Evolutionary conservation across 2,113 vertebrate species (phyloP), one percentile per base, ranked within the genome.

Genomic region (Ceratotherium simum): DNA sequence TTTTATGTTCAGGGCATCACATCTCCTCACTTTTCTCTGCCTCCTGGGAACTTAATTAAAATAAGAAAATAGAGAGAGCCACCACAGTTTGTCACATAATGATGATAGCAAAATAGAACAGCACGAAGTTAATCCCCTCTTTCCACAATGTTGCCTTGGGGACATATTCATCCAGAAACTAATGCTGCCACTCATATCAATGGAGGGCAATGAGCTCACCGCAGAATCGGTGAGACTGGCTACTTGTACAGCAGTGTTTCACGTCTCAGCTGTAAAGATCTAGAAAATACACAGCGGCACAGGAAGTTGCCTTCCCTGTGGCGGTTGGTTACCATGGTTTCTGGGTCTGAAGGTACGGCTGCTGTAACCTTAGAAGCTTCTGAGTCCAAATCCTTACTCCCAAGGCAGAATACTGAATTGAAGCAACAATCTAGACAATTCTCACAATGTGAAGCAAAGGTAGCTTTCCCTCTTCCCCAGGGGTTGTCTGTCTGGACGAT

Each of bases 311-410:
- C 81, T 88, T 78, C 46, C 12, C 62, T 31, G 64, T 60, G 39
- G 64, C 39, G 0, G 2, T 31, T 36, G 2, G 97, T 98, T 98
- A 67, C 97, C 94, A 97, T 97, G 96, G 96, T 97, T 98, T 97
- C 95, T 46, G 84, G 23, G 90, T 92, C 39, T 75, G 23, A 79
- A 94, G 83, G 87, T 92, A 97, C 75, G 58, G 8, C 21, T 13
- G 2, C 9, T 70, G 17, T 51, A 70, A 84, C 18, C 31, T 88
- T 27, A 85, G 48, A 76, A 36, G 4, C 39, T 81, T 97, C 72
- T 31, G 65, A 78, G 51, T 89, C 48, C 65, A 84, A 39, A 67
- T 36, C 60, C 36, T 84, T 23, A 79, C 21, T 90, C 42, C 69
- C 46, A 87, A 82, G 60, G 72, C 69, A 62, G 80, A 90, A 73